Percentiles rank a stretch among this genome's conserved stretches.
These are phyloP conservation scores for Amphiprion ocellaris DNA, from an alignment of 2,113 vertebrate genomes.

Conservation along the genomic window DNA sequence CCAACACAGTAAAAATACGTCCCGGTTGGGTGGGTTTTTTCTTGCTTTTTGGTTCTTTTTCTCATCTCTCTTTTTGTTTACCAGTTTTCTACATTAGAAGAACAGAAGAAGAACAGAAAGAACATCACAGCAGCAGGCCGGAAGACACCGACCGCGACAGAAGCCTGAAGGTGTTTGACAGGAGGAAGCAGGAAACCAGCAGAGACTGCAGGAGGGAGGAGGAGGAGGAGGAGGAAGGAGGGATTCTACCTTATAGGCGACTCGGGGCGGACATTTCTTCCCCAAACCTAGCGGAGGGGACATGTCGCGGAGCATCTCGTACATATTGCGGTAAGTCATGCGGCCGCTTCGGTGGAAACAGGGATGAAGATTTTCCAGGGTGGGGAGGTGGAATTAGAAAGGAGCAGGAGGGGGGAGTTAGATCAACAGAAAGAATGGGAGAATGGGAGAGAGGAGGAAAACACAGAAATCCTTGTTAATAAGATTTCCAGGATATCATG, in stretches of 20 bases:
- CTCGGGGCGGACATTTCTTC: slow-evolving; percentile 98
- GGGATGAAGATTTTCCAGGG: slow-evolving; percentile 49
- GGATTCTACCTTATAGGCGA: slow-evolving; percentile 98
- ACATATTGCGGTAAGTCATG: slow-evolving; percentile 98
- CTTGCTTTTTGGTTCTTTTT: not conserved
- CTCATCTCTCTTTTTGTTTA: not conserved
- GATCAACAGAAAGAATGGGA: slow-evolving; percentile 67
- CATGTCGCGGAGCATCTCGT: slow-evolving; percentile 99
- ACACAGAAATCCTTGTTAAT: slow-evolving; percentile 91
- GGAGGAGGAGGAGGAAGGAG: slow-evolving; percentile 25
- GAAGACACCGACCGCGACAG: slow-evolving; percentile 57
- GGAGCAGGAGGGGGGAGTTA: slow-evolving; percentile 64
- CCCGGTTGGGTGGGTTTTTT: too few relatives aligned
- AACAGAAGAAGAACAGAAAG: slow-evolving; percentile 42
- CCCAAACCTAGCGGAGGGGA: slow-evolving; percentile 98
- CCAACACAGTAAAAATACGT: too few relatives aligned
- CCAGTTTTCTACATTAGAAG: not conserved
- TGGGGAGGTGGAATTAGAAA: slow-evolving; percentile 18
- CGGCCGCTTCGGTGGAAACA: slow-evolving; percentile 87
- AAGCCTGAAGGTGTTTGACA: slow-evolving; percentile 62
- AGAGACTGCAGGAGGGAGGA: slow-evolving; percentile 36
- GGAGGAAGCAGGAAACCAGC: slow-evolving; percentile 50
- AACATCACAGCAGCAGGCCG: slow-evolving; percentile 48
- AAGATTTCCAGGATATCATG: slow-evolving; percentile 77
- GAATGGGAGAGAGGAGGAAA: slow-evolving; percentile 45